phyloP scores from a whole-genome alignment of 1,140 invertebrate genomes.

The Brachystomella parvula region DNA sequence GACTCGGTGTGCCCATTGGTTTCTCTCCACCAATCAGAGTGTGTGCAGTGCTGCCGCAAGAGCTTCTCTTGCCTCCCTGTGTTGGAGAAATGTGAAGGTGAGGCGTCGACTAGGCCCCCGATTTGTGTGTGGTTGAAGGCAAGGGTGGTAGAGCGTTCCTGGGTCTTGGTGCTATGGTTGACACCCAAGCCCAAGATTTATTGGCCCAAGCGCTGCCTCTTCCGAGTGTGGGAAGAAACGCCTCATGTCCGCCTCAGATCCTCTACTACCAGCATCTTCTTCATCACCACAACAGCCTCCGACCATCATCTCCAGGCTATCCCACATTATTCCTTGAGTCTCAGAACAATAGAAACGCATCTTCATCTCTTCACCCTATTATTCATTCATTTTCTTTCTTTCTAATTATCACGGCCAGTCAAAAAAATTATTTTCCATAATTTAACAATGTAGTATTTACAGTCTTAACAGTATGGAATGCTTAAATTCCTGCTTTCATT shows the following conservation, averaged over 20 bases:
- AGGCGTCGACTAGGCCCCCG: conserved; percentile 17
- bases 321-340: conserved; percentile 3
- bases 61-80: neutral
- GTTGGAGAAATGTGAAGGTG: conserved; percentile 23
- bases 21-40: conserved; percentile 33
- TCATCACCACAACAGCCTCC: no score
- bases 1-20: conserved; percentile 34
- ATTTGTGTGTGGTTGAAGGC: conserved; percentile 34
- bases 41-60: conserved; percentile 16
- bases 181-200: conserved; percentile 38
- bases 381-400: no score
- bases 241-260: conserved; percentile 28
- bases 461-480: no score
- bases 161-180: conserved; percentile 34
- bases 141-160: conserved; percentile 39
- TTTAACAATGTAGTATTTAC: no score
- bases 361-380: no score
- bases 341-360: no score
- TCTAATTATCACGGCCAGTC: no score
- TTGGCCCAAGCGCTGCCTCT: conserved; percentile 29
- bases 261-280: conserved; percentile 18
- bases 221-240: conserved; percentile 36
- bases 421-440: no score
- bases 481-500: no score
- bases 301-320: no score